Evolutionary conservation across 1,140 invertebrate species (phyloP), one percentile per base, ranked within the genome.

Genomic region (Venturia canescens): DNA sequence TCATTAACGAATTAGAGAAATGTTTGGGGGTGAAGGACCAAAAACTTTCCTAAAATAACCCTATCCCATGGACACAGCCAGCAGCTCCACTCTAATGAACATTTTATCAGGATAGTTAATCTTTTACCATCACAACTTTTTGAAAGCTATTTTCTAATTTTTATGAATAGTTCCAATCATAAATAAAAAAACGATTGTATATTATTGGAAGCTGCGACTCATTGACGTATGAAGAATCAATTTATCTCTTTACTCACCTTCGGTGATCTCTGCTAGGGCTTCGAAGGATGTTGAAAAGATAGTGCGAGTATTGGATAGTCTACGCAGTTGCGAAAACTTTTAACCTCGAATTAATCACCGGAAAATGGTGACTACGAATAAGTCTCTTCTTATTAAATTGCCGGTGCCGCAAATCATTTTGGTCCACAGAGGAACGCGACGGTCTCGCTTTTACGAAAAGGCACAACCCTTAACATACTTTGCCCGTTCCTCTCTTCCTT

Each of bases 291-390:
- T 16, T 21, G 70, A 53, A 29, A 69, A 70, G 15, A 77, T 29
- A 27, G 71, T 23, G 34, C 60, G 87, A 88, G 86, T 87, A 87
- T 86, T 85, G 84, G 87, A 89, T 86, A 88, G 89, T 88, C 88
- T 86, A 87, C 85, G 86, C 90, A 91, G 89, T 91, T 90, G 82
- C 83, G 85, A 87, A 85, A 89, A 91, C 89, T 90, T 89, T 90
- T 90, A 87, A 90, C 87, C 86, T 86, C 84, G 88, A 91, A 91
- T 91, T 91, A 90, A 91, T 91, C 89, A 89, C 87, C 87, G 86
- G 88, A 89, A 90, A 89, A 88, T 87, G 88, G 87, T 87, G 89
- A 90, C 90, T 89, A 88, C 27, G 86, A 21, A 44, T 44, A 57
- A 27, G 60, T 63, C 60, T 13, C 60, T 88, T 87, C 89, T 91